These are phyloP conservation scores for Phainopepla nitens DNA, from an alignment of 2,113 vertebrate genomes.

Conservation along the genomic window DNA sequence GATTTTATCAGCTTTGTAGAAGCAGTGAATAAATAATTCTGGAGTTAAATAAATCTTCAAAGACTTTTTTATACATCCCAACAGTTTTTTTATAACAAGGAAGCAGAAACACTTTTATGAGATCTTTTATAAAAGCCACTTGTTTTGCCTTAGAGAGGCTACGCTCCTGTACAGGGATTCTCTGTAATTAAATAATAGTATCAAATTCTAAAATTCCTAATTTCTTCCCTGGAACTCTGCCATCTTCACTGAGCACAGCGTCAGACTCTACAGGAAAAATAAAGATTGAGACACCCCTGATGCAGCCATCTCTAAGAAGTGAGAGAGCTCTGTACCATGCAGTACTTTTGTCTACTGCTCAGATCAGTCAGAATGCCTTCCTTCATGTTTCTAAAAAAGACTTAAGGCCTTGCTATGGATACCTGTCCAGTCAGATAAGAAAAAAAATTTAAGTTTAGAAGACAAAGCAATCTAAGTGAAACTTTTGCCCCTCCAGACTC, in stretches of 20 bases:
- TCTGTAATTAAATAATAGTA: neutral
- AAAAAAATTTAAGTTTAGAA: neutral
- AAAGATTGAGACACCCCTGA: neutral
- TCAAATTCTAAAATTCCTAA: neutral
- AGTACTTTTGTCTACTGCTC: neutral
- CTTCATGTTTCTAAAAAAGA: neutral
- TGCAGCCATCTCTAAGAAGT: neutral
- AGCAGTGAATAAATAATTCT: neutral
- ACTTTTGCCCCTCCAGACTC: neutral
- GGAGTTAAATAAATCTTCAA: neutral
- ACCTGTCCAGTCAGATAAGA: neutral
- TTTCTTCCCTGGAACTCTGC: neutral
- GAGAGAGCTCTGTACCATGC: accelerated
- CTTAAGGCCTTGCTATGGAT: neutral
- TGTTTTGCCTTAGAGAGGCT: neutral
- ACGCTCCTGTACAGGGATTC: neutral
- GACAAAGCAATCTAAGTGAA: neutral
- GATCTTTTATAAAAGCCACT: neutral
- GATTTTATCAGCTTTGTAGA: neutral
- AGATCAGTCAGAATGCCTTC: neutral
- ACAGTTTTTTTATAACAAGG: neutral
- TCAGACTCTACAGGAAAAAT: neutral
- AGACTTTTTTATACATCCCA: neutral
- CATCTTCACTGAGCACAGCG: neutral
- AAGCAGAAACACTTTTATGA: neutral